Conservation (phyloP, 2,888 invertebrate species). For the Sacculina carcini region DNA sequence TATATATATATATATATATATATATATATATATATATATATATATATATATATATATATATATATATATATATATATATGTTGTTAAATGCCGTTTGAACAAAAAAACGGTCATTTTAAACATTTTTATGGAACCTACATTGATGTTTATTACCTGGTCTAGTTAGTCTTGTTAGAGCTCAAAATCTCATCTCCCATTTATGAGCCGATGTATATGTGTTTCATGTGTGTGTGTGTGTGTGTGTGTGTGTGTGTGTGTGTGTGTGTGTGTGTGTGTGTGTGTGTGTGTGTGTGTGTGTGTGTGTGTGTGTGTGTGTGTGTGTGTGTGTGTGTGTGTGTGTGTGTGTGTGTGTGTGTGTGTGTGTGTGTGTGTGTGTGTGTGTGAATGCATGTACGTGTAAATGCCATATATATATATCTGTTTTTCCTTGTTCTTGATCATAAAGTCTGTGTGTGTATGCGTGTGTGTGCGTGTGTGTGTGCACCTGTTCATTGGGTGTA, state of each 20-base stretch:
- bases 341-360: background rate
- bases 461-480: slow-evolving; percentile 1
- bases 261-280: background rate
- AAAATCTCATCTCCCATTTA: too few species aligned
- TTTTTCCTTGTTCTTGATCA: background rate
- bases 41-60: background rate
- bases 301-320: slow-evolving; percentile 3
- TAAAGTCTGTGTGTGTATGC: slow-evolving; percentile 1
- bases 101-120: too few species aligned
- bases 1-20: background rate
- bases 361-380: background rate
- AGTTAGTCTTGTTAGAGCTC: too few species aligned
- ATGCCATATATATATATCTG: background rate
- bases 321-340: background rate
- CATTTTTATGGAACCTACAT: too few species aligned
- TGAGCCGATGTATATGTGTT: background rate
- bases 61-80: background rate
- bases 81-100: too few species aligned
- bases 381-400: background rate
- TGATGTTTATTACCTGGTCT: too few species aligned
- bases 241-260: background rate
- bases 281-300: background rate
- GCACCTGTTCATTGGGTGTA: too few species aligned
- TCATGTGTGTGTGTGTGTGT: background rate
- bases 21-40: background rate